These are phyloP conservation scores for Platanista minor DNA, from an alignment of 2,113 vertebrate species.

Conservation along the genomic window DNA sequence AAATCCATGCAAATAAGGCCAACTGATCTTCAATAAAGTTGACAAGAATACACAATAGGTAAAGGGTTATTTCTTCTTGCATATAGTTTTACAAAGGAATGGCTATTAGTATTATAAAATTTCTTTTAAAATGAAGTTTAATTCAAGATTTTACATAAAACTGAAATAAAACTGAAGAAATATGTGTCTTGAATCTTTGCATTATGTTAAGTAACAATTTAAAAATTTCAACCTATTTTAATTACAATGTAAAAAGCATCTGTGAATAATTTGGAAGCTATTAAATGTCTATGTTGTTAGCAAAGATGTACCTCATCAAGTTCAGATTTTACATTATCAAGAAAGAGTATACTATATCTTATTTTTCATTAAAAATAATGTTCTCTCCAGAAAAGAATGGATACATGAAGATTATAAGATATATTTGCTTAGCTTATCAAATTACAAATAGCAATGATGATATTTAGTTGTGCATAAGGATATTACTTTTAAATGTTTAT, in stretches of 20 bases:
- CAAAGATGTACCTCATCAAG: not conserved
- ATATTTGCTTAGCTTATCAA: not conserved
- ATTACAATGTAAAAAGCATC: not conserved
- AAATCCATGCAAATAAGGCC: too few species aligned
- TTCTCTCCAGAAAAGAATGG: not conserved
- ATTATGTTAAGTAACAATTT: not conserved
- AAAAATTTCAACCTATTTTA: not conserved
- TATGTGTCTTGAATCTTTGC: not conserved
- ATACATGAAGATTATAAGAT: not conserved
- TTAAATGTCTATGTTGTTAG: not conserved
- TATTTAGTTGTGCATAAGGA: not conserved
- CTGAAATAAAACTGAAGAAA: not conserved
- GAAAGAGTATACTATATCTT: not conserved
- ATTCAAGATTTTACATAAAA: not conserved
- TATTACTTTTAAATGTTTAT: not conserved
- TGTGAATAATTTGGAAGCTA: not conserved
- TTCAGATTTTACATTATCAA: not conserved
- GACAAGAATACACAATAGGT: too few species aligned
- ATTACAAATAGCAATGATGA: not conserved
- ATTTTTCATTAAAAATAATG: not conserved
- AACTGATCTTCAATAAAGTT: too few species aligned
- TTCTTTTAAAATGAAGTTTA: not conserved
- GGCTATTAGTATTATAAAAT: too few species aligned
- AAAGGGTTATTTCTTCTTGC: too few species aligned
- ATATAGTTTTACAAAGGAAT: too few species aligned